Percentiles rank a stretch among this genome's conserved stretches.
phyloP scores from a whole-genome alignment of 2,113 vertebrate species.

The Psilopsiagon aymara region DNA sequence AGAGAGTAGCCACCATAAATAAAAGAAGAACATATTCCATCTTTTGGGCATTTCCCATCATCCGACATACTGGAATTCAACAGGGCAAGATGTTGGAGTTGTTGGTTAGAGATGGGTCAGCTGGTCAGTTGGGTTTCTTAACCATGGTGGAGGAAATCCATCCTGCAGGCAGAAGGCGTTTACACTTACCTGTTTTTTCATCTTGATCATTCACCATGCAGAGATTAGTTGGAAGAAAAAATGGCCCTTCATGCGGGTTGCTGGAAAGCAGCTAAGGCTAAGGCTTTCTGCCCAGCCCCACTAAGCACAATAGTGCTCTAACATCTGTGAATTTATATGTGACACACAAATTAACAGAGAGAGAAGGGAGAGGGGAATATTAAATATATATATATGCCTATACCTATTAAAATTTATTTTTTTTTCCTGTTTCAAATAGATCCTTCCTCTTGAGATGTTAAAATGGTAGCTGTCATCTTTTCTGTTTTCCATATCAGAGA shows the following conservation, averaged over 20 bases:
- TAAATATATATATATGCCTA: neutral
- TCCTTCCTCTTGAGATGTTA: neutral
- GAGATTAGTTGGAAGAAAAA: neutral
- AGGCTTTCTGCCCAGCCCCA: neutral
- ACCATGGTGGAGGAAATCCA: neutral
- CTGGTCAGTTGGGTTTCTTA: neutral
- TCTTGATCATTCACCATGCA: neutral
- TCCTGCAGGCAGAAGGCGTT: neutral
- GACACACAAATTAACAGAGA: neutral
- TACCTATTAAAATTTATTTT: neutral
- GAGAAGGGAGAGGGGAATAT: neutral
- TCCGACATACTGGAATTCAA: accelerated
- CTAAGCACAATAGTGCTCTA: neutral
- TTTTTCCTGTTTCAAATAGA: neutral
- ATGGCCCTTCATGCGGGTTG: neutral
- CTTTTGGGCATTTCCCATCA: neutral
- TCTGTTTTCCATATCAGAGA: neutral
- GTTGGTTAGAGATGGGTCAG: neutral
- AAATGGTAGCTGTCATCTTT: neutral
- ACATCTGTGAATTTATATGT: neutral
- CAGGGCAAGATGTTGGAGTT: neutral
- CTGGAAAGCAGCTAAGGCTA: neutral
- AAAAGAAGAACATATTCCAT: accelerated
- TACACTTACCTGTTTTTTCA: neutral
- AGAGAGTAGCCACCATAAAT: neutral